Evolutionary conservation across 2,888 invertebrate genomes (phyloP).

Genomic region (Noctua pronuba): DNA sequence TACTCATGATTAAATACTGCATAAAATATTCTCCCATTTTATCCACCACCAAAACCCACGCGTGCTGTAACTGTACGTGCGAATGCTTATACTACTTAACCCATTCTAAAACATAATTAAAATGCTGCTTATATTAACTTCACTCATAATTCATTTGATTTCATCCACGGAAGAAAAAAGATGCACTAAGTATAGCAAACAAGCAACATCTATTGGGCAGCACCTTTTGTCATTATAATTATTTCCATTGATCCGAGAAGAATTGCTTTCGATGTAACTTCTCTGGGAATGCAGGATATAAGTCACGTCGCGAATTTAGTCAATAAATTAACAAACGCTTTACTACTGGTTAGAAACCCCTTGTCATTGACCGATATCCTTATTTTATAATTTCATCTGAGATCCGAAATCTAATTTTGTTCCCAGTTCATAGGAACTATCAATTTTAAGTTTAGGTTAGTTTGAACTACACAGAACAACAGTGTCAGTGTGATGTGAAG

Average conservation of each 20-base stretch:
- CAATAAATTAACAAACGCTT: too few species aligned
- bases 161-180: constrained; percentile 59
- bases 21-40: constrained; percentile 81
- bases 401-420: too few species aligned
- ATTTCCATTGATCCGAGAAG: constrained; percentile 36
- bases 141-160: constrained; percentile 56
- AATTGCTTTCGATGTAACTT: constrained; percentile 27
- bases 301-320: constrained; percentile 27
- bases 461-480: too few species aligned
- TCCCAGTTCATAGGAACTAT: too few species aligned
- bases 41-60: constrained; percentile 83
- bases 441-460: too few species aligned
- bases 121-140: constrained; percentile 68
- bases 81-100: too few species aligned
- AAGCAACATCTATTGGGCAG: constrained; percentile 69
- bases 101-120: constrained; percentile 10
- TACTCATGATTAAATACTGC: constrained; percentile 83
- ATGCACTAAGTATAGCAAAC: constrained; percentile 71
- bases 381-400: too few species aligned
- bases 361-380: too few species aligned
- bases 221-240: constrained; percentile 63
- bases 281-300: constrained; percentile 30
- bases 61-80: too few species aligned
- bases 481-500: too few species aligned
- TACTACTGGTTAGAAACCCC: too few species aligned